These are phyloP conservation scores for Crematogaster levior DNA, from an alignment of 2,888 invertebrate species.

Conservation along the genomic window DNA sequence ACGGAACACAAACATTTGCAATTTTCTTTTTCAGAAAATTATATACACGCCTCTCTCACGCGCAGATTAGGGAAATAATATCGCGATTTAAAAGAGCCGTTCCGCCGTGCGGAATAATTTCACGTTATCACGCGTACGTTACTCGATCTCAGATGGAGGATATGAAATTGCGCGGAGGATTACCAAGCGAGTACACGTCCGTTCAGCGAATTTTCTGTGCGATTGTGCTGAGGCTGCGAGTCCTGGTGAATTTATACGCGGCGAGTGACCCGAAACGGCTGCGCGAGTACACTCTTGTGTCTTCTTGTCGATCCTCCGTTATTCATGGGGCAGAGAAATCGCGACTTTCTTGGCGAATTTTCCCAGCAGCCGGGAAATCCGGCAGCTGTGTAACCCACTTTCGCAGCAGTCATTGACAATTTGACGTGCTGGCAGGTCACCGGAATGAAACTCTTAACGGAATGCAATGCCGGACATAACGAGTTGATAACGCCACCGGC, in stretches of 20 bases:
- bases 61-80: slow-evolving; percentile 33
- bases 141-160: slow-evolving; percentile 36
- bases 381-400: slow-evolving; percentile 54
- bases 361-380: slow-evolving; percentile 41
- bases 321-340: slow-evolving; percentile 60
- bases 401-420: slow-evolving; percentile 18
- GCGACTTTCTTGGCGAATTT: slow-evolving; percentile 58
- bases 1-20: neutral
- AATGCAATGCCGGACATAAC: slow-evolving; percentile 1
- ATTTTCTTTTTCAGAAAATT: slow-evolving; percentile 1
- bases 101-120: slow-evolving; percentile 28
- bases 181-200: slow-evolving; percentile 30
- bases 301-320: slow-evolving; percentile 61
- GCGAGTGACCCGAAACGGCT: slow-evolving; percentile 12
- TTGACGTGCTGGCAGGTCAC: slow-evolving; percentile 2
- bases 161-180: slow-evolving; percentile 33
- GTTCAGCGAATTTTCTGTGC: slow-evolving; percentile 43
- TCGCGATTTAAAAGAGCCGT: neutral
- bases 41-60: neutral
- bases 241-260: slow-evolving; percentile 35
- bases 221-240: slow-evolving; percentile 49
- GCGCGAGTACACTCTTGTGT: slow-evolving; percentile 27
- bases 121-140: slow-evolving; percentile 34
- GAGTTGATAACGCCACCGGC: slow-evolving; percentile 10
- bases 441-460: slow-evolving; percentile 21